Evolutionary conservation across 2,113 vertebrate genomes (phyloP).

Genomic region (Spilogale gracilis): DNA sequence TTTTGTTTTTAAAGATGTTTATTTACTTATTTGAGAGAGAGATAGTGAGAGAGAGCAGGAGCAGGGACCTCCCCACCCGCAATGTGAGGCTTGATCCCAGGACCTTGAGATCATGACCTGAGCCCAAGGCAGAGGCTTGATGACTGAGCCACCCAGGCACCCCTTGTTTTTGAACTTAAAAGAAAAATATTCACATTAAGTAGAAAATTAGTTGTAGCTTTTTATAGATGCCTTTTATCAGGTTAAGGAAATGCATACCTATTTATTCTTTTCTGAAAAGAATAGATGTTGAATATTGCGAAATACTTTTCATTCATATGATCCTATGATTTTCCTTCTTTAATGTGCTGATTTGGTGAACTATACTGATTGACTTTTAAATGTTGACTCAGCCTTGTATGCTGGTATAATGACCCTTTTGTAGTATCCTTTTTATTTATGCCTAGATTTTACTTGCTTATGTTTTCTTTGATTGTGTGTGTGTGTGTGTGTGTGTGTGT

Average conservation of each 20-base stretch:
- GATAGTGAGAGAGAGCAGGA: no score
- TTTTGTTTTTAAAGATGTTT: no score
- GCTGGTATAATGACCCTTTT: neutral
- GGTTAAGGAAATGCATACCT: neutral
- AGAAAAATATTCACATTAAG: neutral
- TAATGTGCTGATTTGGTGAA: neutral
- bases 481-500: neutral
- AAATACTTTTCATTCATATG: neutral
- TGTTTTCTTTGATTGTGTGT: neutral
- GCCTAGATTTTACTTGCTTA: neutral
- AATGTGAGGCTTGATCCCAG: no score
- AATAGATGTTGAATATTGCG: neutral
- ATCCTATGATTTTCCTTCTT: neutral
- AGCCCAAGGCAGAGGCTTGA: no score
- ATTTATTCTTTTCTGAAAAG: neutral
- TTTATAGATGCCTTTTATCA: neutral
- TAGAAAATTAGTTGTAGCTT: neutral
- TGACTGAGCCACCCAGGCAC: no score
- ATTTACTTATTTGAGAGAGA: no score
- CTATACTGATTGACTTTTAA: neutral
- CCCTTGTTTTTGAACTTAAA: neutral
- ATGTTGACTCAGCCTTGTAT: neutral
- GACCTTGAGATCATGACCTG: no score
- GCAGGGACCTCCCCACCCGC: no score
- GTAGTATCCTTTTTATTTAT: neutral